Conservation (phyloP, 2,888 invertebrate genomes). For the Sceliomorpha sp. region DNA sequence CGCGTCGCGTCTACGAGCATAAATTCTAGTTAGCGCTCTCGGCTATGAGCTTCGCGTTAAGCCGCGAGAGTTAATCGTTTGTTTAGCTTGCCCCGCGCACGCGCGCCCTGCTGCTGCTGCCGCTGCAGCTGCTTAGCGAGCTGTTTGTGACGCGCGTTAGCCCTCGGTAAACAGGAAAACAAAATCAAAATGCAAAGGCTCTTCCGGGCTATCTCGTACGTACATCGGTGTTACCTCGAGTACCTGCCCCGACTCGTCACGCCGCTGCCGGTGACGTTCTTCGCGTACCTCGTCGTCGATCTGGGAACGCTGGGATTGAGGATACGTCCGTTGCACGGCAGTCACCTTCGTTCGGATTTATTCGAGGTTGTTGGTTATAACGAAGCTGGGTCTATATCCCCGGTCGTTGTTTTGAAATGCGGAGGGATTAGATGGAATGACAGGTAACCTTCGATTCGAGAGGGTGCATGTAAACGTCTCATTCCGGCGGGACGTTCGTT, state of each 20-base stretch:
- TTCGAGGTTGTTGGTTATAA: not conserved
- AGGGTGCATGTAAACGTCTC: too few species aligned
- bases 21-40: constrained; percentile 63
- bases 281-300: constrained; percentile 8
- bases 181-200: constrained; percentile 63
- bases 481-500: too few species aligned
- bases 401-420: too few species aligned
- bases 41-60: constrained; percentile 68
- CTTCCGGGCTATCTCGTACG: constrained; percentile 40
- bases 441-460: too few species aligned
- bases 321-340: constrained; percentile 15
- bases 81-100: constrained; percentile 62
- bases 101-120: too few species aligned
- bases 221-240: constrained; percentile 34
- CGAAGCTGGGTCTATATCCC: too few species aligned
- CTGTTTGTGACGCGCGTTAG: constrained; percentile 60
- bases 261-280: constrained; percentile 25
- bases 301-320: constrained; percentile 5
- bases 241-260: constrained; percentile 20
- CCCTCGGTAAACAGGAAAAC: constrained; percentile 63
- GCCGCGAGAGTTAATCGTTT: constrained; percentile 71
- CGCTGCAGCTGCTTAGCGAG: constrained; percentile 66
- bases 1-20: constrained; percentile 61
- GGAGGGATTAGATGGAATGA: too few species aligned
- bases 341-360: constrained; percentile 24